Evolutionary conservation across 2,888 invertebrate genomes (phyloP), one percentile per base, ranked within the genome.

Genomic region (Molorchus minor): DNA sequence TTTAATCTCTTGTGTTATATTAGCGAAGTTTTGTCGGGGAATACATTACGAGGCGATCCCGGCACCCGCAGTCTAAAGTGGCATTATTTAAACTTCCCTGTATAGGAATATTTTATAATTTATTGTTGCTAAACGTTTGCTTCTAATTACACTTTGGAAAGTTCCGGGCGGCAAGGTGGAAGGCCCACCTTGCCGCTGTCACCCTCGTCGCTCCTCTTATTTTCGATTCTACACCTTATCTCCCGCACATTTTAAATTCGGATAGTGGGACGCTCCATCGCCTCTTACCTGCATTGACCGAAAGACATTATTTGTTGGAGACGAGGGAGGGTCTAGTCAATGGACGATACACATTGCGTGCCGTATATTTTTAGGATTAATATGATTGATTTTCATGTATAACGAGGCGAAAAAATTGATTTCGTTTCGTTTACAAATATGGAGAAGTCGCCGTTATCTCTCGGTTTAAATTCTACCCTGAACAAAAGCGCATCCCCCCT

Each of bases 101-200:
- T 76, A 76, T 75, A 76, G 75, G 74, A 74, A 78, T 78, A 78
- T 77, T 75, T 73, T 73, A 71, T 77, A 77, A 77, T 78, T 78
- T 78, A 78, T 78, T 72, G 76, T 76, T 74, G 75, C 73, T 73
- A 72, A 77, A 75, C 77, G 76, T 74, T 76, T 75, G 77, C 73
- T 75, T 74, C 78, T 78, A 78, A 78, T 78, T 78, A 76, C 78
- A 74, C 75, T 77, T 76, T 73, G 68, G 71, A 71, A 75, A 71
- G 46, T 67, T 69, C 58, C 49, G 36, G 30, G 30, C 41, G 29
- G 17, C 46, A 53, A 62, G 62, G 62, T 62, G 56, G 25, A n/a
- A 15, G 38, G 33, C n/a, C 16, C 49, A 25, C 49, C 36, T 36
- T 33, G 33, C 10, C 12, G 30, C 16, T 44, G 33, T 13, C 17